These are phyloP conservation scores for Callionymus lyra DNA, from an alignment of 2,113 vertebrate species.

Conservation along the genomic window DNA sequence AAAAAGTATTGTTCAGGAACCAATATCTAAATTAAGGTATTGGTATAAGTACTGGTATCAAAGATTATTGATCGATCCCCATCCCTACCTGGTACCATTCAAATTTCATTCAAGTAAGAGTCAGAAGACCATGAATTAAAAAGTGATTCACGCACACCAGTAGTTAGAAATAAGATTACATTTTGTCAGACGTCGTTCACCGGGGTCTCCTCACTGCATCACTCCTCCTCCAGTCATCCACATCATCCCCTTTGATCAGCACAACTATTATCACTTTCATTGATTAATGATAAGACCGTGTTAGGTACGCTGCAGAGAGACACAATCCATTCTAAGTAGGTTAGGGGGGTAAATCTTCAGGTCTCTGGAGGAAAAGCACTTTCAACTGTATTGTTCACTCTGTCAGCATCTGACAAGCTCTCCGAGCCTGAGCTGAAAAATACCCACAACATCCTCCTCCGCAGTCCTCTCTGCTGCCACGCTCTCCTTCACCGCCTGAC, in stretches of 20 bases:
- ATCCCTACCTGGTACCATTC: no score
- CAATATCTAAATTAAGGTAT: no score
- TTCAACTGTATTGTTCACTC: constrained; percentile 36
- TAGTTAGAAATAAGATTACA: no score
- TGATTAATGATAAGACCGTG: constrained; percentile 29
- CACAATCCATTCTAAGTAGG: constrained; percentile 53
- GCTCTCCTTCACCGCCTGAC: constrained; percentile 39
- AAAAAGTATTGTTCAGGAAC: no score
- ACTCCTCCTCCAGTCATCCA: constrained; percentile 9
- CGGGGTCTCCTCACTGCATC: constrained; percentile 5
- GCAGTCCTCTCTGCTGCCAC: constrained; percentile 31
- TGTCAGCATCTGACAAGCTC: constrained; percentile 53
- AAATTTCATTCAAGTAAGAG: no score
- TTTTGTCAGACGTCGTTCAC: background rate
- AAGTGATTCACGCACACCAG: no score
- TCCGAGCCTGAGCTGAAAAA: constrained; percentile 47
- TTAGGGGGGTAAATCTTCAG: constrained; percentile 54
- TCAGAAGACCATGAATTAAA: no score
- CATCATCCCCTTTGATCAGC: constrained; percentile 25
- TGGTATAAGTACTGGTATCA: no score
- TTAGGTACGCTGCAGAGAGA: constrained; percentile 37
- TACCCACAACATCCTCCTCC: constrained; percentile 42
- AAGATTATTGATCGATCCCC: no score
- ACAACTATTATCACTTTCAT: constrained; percentile 29
- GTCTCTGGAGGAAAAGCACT: constrained; percentile 41